Base-by-base conservation (phyloP, 2,888 invertebrate species). In the Cantharis rustica region DNA sequence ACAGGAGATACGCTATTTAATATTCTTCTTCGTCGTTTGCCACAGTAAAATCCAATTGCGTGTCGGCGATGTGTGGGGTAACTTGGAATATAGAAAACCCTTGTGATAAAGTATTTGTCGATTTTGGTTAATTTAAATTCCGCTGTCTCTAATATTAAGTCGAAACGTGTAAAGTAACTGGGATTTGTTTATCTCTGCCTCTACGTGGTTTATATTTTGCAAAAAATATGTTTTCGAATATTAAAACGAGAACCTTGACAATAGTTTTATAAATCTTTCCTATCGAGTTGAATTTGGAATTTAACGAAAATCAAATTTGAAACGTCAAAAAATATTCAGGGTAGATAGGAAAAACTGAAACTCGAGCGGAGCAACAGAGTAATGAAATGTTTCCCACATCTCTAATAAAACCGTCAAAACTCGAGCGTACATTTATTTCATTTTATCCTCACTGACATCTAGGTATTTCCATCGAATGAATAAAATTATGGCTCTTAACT, bases 91-190 rank as follows among this genome's bases (percentile, higher is more conserved):
- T 75, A 74, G 75, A 77, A 79, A 77, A 76, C 80, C 79, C 79
- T 73, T 68, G 79, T 79, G 80, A 79, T 81, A 77, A 81, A 81
- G 79, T 80, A 81, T 79, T 79, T 80, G 80, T 79, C 80, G 81
- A 81, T 81, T 81, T 78, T 75, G 75, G 81, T 79, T 81, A 79
- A 81, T 81, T 80, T 81, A 79, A 79, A 81, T 81, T 81, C 81
- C 73, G 77, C 75, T 71, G 77, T 73, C 79, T 73, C 68, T 70
- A 75, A 73, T 77, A 81, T 81, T 80, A 80, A 81, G 80, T 79
- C 66, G 16, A 66, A 66, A 66, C 11, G 16, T 66, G 17, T 20
- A 66, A 66, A 66, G 20, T 66, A 9, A 47, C 16, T 66, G n/a
- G 20, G 20, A 17, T 47, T 47, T 47, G 47, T 47, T 66, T 20